phyloP scores from a whole-genome alignment of 2,888 invertebrate species.

The Antitype chi region DNA sequence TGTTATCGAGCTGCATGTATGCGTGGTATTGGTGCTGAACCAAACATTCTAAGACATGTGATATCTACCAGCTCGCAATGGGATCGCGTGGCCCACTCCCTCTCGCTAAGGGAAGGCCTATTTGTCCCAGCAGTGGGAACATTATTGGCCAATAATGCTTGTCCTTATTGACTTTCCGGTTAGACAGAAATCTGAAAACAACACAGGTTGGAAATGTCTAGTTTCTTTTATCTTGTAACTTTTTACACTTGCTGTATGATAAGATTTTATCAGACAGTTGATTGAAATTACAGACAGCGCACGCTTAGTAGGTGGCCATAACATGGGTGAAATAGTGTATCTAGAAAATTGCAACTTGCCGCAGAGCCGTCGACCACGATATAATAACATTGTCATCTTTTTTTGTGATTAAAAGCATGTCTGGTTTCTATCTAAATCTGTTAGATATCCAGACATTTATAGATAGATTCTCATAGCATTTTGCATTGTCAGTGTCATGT shows the following conservation, averaged over 20 bases:
- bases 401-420: constrained; percentile 18
- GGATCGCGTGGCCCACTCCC: too few species aligned
- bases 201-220: neutral
- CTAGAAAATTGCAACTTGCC: constrained; percentile 4
- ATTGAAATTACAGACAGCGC: constrained; percentile 12
- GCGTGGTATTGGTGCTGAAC: too few species aligned
- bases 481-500: neutral
- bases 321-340: constrained; percentile 13
- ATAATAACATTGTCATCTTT: constrained; percentile 7
- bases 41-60: too few species aligned
- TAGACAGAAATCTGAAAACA: neutral
- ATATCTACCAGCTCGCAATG: too few species aligned
- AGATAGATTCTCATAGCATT: neutral
- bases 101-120: too few species aligned
- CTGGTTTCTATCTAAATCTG: constrained; percentile 17
- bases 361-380: neutral
- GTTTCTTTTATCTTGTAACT: neutral
- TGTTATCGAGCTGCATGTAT: neutral
- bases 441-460: constrained; percentile 3
- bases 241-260: neutral
- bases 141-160: too few species aligned
- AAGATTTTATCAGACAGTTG: neutral
- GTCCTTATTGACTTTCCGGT: too few species aligned
- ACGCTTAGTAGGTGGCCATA: neutral
- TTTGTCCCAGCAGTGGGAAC: too few species aligned